Evolutionary conservation across 2,113 vertebrate species (phyloP).

Genomic region (Entosphenus tridentatus): DNA sequence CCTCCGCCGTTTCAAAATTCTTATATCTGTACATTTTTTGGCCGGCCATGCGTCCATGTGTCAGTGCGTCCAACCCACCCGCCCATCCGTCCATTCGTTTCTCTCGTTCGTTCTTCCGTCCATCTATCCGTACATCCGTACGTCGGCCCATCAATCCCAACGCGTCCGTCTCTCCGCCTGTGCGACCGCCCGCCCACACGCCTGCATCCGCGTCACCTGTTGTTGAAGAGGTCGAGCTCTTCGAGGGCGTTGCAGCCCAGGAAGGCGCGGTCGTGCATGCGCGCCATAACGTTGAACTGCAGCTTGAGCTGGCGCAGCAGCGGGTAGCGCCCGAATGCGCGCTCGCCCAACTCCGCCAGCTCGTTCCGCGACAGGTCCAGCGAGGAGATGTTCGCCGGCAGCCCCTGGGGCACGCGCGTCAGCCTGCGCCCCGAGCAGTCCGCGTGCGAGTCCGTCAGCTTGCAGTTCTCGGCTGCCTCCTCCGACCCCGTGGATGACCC

Average conservation of each 20-base stretch:
- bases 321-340: slow-evolving; percentile 19
- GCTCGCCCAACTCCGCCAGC: slow-evolving; percentile 15
- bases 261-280: slow-evolving; percentile 25
- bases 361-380: slow-evolving; percentile 42
- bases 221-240: slow-evolving; percentile 38
- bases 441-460: slow-evolving; percentile 9
- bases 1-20: no score
- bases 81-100: no score
- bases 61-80: no score
- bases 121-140: no score
- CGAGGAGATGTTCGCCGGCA: slow-evolving; percentile 20
- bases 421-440: slow-evolving; percentile 27
- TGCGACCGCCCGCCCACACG: no score
- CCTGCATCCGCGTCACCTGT: slow-evolving; percentile 10
- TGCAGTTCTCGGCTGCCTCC: rapidly evolving
- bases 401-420: slow-evolving; percentile 17
- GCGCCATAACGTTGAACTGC: slow-evolving; percentile 33
- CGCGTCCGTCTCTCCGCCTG: no score
- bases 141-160: no score
- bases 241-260: slow-evolving; percentile 22
- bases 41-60: no score
- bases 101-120: no score
- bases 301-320: slow-evolving; percentile 21
- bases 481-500: rapidly evolving
- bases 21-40: no score